Conservation (phyloP, 1,140 invertebrate species). For the Neodiprion pinetum region DNA sequence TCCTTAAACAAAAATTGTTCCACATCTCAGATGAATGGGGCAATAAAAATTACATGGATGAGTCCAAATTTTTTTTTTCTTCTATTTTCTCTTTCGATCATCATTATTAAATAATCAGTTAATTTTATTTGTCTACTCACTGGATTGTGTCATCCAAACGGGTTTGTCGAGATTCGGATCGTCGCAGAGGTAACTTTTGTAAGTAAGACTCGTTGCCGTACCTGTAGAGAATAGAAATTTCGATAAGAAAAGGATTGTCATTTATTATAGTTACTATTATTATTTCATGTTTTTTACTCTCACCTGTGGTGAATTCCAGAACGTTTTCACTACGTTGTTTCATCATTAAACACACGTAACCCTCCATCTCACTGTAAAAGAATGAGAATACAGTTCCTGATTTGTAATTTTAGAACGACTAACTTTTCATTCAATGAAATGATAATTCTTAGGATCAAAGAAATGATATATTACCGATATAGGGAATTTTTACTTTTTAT, state of each 20-base stretch:
- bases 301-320: conserved; percentile 68
- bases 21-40: background rate
- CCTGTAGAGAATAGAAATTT: conserved; percentile 40
- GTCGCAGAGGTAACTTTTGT: conserved; percentile 51
- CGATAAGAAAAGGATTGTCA: conserved; percentile 10
- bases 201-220: conserved; percentile 41
- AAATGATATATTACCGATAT: no score
- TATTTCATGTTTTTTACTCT: conserved; percentile 33
- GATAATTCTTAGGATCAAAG: no score
- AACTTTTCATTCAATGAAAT: background rate
- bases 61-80: background rate
- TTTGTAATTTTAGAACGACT: conserved; percentile 9
- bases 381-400: background rate
- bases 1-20: conserved; percentile 50
- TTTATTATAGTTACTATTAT: background rate
- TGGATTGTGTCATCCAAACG: conserved; percentile 72
- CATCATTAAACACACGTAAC: conserved; percentile 71
- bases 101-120: background rate
- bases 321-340: conserved; percentile 71
- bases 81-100: background rate
- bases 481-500: background rate
- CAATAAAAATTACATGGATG: background rate
- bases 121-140: conserved; percentile 54
- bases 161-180: conserved; percentile 55
- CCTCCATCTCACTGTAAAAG: conserved; percentile 69